These are phyloP conservation scores for Drosophila kepulauana DNA, from an alignment of 1,140 invertebrate species.

Conservation along the genomic window DNA sequence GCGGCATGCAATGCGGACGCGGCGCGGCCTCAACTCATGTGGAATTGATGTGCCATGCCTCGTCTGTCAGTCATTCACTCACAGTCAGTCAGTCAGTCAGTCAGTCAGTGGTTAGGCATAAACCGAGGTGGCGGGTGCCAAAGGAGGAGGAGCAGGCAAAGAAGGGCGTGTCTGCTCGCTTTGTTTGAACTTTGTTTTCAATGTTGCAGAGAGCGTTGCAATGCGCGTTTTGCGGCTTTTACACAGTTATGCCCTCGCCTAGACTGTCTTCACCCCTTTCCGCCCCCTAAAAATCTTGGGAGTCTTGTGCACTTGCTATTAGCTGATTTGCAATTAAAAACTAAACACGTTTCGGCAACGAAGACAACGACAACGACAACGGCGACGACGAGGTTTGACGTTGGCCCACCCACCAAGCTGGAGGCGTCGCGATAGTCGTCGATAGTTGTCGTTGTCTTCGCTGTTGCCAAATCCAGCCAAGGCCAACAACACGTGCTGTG, in stretches of 20 bases:
- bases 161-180: conserved; percentile 43
- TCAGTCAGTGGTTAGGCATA: conserved; percentile 4
- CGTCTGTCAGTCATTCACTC: conserved; percentile 61
- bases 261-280: background rate
- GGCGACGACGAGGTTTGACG: background rate
- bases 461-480: conserved; percentile 63
- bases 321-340: conserved; percentile 82
- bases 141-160: background rate
- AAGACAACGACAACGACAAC: too few relatives aligned
- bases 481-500: conserved; percentile 76
- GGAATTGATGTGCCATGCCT: conserved; percentile 82
- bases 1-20: conserved; percentile 44
- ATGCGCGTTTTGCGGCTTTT: conserved; percentile 38
- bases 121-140: background rate
- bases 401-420: conserved; percentile 68
- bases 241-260: conserved; percentile 35
- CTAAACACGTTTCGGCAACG: conserved; percentile 71
- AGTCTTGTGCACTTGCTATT: conserved; percentile 38
- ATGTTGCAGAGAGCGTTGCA: conserved; percentile 63
- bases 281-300: background rate
- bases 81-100: conserved; percentile 21
- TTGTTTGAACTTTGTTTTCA: conserved; percentile 81
- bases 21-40: conserved; percentile 71
- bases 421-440: conserved; percentile 63
- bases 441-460: conserved; percentile 24